Conservation (phyloP, 2,797 vertebrate species). For the Petrocephalus sullivani region DNA sequence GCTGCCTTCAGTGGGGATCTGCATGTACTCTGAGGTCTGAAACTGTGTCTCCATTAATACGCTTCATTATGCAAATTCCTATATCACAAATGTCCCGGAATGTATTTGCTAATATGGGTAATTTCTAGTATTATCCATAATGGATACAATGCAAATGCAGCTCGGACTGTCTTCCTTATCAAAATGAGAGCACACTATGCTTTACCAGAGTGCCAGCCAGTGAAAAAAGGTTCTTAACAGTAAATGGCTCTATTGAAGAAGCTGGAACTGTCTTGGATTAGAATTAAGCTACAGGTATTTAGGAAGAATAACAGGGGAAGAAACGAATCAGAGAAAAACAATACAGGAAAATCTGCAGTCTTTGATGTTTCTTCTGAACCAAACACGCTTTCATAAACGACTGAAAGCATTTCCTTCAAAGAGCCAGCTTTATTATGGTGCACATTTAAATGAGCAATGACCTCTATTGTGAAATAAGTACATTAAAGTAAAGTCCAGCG, state of each 20-base stretch:
- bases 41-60: not conserved
- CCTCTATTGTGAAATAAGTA: not conserved
- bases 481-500: not conserved
- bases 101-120: not conserved
- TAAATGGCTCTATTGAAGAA: not conserved
- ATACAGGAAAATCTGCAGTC: not conserved
- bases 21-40: not conserved
- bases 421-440: not conserved
- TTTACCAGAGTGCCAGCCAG: not conserved
- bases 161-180: not conserved
- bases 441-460: not conserved
- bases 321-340: not conserved
- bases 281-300: not conserved
- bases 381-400: not conserved
- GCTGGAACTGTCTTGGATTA: not conserved
- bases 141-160: not conserved
- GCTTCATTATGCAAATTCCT: not conserved
- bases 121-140: not conserved
- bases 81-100: not conserved
- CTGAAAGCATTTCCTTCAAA: not conserved
- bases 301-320: not conserved
- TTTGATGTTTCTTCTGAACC: slow-evolving; percentile 3
- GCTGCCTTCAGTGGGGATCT: not conserved
- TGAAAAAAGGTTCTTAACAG: not conserved
- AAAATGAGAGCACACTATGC: not conserved